These are phyloP conservation scores for Nipponia nippon DNA, from an alignment of 2,113 vertebrate genomes.

Conservation along the genomic window DNA sequence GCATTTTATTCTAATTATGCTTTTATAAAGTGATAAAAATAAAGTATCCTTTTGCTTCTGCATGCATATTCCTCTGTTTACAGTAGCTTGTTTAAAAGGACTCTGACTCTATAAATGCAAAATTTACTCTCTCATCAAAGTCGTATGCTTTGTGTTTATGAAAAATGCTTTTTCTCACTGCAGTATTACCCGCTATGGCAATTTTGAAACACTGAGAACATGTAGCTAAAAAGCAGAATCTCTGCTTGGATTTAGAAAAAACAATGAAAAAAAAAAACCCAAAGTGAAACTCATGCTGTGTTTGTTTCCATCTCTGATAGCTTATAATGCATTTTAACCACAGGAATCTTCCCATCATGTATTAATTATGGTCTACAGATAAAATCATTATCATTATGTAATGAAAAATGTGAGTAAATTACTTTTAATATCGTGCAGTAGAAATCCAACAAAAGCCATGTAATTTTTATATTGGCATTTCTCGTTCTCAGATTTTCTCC, in stretches of 20 bases:
- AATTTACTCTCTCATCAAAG: not conserved
- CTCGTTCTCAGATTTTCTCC: slow-evolving; percentile 2
- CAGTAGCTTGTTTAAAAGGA: not conserved
- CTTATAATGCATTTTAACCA: slow-evolving; percentile 56
- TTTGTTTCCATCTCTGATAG: slow-evolving; percentile 21
- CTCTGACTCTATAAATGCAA: not conserved
- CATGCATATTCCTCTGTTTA: not conserved
- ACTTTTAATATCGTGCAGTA: slow-evolving; percentile 24
- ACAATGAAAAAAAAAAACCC: not conserved
- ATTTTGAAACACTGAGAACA: not conserved
- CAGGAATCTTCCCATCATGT: slow-evolving; percentile 48
- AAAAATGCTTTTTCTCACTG: not conserved
- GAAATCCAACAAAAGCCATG: slow-evolving; percentile 35
- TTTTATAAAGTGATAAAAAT: not conserved
- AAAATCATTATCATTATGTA: slow-evolving; percentile 58
- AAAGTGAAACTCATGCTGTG: slow-evolving; percentile 11
- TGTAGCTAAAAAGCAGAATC: not conserved
- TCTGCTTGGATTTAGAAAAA: not conserved
- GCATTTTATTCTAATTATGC: not conserved
- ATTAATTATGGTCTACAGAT: slow-evolving; percentile 64
- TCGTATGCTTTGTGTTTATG: not conserved
- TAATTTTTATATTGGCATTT: slow-evolving; percentile 51
- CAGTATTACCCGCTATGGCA: not conserved
- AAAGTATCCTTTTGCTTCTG: not conserved
- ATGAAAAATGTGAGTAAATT: slow-evolving; percentile 60